Evolutionary conservation across 1,140 invertebrate species (phyloP).

Genomic region (Drosophila simulans): DNA sequence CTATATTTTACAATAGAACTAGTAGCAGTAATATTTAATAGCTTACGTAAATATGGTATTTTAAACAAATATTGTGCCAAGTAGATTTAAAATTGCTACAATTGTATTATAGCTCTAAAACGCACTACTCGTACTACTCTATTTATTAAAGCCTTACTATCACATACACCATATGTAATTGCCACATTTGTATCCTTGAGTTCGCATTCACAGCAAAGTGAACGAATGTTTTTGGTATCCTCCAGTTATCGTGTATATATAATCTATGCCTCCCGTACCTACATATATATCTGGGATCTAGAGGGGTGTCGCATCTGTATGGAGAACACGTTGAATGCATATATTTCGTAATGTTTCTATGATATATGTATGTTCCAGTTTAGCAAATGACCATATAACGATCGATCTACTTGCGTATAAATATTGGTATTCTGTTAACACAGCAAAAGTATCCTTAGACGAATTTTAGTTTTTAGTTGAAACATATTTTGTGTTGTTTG

Average conservation of each 20-base stretch:
- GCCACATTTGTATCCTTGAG: slow-evolving; percentile 39
- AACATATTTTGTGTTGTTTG: slow-evolving; percentile 50
- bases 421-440: slow-evolving; percentile 53
- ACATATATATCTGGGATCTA: slow-evolving; percentile 32
- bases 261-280: slow-evolving; percentile 29
- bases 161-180: slow-evolving; percentile 40
- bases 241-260: slow-evolving; percentile 42
- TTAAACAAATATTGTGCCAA: no score
- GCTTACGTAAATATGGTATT: no score
- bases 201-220: slow-evolving; percentile 20
- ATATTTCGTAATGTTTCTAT: slow-evolving; percentile 50
- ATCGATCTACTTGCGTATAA: slow-evolving; percentile 40
- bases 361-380: slow-evolving; percentile 48
- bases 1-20: background rate
- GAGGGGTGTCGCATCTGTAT: slow-evolving; percentile 37
- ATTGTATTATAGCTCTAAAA: slow-evolving; percentile 10
- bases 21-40: no score
- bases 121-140: slow-evolving; percentile 18
- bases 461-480: slow-evolving; percentile 70
- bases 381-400: slow-evolving; percentile 38
- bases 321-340: slow-evolving; percentile 32
- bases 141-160: slow-evolving; percentile 8
- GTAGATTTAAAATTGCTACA: no score
- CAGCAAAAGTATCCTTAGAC: slow-evolving; percentile 56
- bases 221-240: slow-evolving; percentile 29